Percentiles rank a stretch among this genome's conserved stretches.
phyloP scores from a whole-genome alignment of 2,888 invertebrate species.

The Phengaris alcon region DNA sequence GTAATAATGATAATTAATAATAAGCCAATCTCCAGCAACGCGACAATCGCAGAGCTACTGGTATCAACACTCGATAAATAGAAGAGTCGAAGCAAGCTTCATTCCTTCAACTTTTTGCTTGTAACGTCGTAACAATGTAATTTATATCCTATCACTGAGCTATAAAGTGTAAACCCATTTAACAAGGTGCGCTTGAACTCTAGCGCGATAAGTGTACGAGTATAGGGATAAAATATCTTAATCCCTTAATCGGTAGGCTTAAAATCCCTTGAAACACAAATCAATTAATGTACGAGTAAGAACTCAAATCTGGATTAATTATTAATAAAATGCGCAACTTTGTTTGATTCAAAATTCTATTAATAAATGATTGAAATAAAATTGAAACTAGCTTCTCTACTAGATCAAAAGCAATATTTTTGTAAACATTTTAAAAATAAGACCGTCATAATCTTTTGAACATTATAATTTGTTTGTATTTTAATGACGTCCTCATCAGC shows the following conservation, averaged over 20 bases:
- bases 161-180: slow-evolving; percentile 36
- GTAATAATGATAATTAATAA: slow-evolving; percentile 38
- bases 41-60: slow-evolving; percentile 39
- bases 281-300: slow-evolving; percentile 4
- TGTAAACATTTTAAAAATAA: too few species aligned
- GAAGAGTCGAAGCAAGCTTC: slow-evolving; percentile 51
- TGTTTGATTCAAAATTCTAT: background rate
- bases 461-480: too few species aligned
- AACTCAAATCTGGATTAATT: slow-evolving; percentile 7
- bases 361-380: background rate
- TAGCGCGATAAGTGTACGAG: slow-evolving; percentile 35
- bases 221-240: slow-evolving; percentile 40
- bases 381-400: background rate
- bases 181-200: slow-evolving; percentile 31
- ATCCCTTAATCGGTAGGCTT: slow-evolving; percentile 33
- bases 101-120: slow-evolving; percentile 54
- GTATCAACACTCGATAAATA: slow-evolving; percentile 46
- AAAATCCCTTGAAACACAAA: background rate
- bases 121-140: slow-evolving; percentile 34
- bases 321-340: slow-evolving; percentile 1
- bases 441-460: too few species aligned
- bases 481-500: too few species aligned
- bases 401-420: too few species aligned
- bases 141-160: slow-evolving; percentile 33
- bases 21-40: slow-evolving; percentile 44